Conservation (phyloP, 1,140 invertebrate species). For the Adelges cooleyi region DNA sequence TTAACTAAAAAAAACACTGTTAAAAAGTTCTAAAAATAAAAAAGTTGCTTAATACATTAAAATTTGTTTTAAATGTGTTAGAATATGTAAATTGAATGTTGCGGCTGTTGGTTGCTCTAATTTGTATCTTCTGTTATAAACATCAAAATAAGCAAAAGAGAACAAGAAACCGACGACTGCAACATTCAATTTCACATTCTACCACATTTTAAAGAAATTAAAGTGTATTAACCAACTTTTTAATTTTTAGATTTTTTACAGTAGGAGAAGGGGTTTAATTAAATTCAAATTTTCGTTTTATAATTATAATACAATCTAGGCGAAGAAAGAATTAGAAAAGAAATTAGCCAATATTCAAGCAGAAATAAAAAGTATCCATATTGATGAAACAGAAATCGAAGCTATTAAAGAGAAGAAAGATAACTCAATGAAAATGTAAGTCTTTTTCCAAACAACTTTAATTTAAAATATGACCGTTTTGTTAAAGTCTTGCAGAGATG, state of each 20-base stretch:
- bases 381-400: neutral
- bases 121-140: no score
- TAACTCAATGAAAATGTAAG: neutral
- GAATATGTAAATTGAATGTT: no score
- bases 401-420: neutral
- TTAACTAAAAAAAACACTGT: no score
- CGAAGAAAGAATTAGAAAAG: constrained; percentile 5
- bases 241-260: neutral
- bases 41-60: no score
- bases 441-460: neutral
- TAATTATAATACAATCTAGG: neutral
- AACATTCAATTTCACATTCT: neutral
- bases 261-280: no score
- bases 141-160: neutral
- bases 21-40: no score
- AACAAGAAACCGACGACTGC: neutral
- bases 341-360: constrained; percentile 7
- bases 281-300: neutral
- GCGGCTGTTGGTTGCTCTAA: no score
- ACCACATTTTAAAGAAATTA: neutral
- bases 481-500: constrained; percentile 1
- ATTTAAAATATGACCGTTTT: neutral
- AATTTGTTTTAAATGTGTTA: no score
- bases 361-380: neutral
- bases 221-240: neutral